Base-by-base conservation (phyloP, 2,113 vertebrate genomes). In the Hylia prasina region DNA sequence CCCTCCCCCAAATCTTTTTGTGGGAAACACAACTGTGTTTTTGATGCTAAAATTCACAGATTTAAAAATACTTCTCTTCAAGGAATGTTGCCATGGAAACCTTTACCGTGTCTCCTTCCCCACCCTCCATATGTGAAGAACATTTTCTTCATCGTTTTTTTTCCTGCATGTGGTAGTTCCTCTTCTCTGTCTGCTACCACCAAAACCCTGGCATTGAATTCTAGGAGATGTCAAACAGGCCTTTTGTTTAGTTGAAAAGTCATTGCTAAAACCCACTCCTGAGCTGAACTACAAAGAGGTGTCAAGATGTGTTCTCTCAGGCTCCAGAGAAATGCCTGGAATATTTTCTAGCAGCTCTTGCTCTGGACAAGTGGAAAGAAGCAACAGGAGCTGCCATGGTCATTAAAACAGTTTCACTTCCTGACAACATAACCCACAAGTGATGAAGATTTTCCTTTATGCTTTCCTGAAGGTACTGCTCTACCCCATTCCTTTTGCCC, bases 51-150 rank as follows among this genome's bases (percentile, higher is more conserved):
- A 96, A 97, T 96, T 97, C 97, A 95, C 85, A 96, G 96, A 98
- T 97, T 98, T 98, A 98, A 98, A 98, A 98, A 98, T 98, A 98
- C 92, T 91, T 97, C 96, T 97, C 93, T 98, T 96, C 89, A 95
- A 97, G 96, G 86, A 96, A 97, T 91, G 97, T 98, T 98, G 81
- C 96, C 95, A 98, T 98, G 96, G 97, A 97, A 98, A 98, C 98
- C 39, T 95, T 96, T 96, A 97, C 97, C 73, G 93, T 96, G 95
- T 94, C 82, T 95, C 90, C 84, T 92, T 94, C 91, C 57, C 89
- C 91, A 91, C 94, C 90, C 89, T 96, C 82, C 93, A 90, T 97
- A 87, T 95, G 93, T 78, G 72, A 97, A 61, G 72, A 97, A 95
- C 89, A 96, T 89, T 97, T 98, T 97, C 80, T 96, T 93, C 71